phyloP scores from a whole-genome alignment of 2,113 vertebrate species.

The Notarius lentiginosus region DNA sequence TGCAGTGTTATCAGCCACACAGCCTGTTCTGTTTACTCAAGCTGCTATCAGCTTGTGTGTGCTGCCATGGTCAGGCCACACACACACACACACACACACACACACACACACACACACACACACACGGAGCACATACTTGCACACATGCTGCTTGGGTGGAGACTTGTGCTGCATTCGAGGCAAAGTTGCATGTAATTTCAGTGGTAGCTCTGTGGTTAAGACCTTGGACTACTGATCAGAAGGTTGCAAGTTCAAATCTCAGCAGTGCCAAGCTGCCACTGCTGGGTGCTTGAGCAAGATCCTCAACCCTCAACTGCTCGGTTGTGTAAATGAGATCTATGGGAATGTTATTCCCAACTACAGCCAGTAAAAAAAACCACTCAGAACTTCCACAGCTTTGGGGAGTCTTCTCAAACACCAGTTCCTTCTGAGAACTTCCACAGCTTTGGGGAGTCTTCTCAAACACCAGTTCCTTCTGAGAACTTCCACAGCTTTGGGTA shows the following conservation, averaged over 20 bases:
- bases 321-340: background rate
- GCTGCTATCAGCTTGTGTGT: constrained; percentile 55
- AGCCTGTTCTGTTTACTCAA: constrained; percentile 56
- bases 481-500: no score
- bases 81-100: background rate
- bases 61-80: constrained; percentile 29
- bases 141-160: background rate
- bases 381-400: no score
- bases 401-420: no score
- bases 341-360: no score
- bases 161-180: background rate
- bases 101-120: background rate
- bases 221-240: background rate
- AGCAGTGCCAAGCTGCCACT: background rate
- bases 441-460: no score
- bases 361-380: no score
- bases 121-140: background rate
- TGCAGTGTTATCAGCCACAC: constrained; percentile 50
- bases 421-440: no score
- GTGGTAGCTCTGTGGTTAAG: background rate
- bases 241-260: background rate
- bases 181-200: background rate
- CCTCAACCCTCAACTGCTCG: background rate
- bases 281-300: background rate
- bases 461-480: no score